Conservation (phyloP, 2,888 invertebrate genomes). For the Biston stratarius region DNA sequence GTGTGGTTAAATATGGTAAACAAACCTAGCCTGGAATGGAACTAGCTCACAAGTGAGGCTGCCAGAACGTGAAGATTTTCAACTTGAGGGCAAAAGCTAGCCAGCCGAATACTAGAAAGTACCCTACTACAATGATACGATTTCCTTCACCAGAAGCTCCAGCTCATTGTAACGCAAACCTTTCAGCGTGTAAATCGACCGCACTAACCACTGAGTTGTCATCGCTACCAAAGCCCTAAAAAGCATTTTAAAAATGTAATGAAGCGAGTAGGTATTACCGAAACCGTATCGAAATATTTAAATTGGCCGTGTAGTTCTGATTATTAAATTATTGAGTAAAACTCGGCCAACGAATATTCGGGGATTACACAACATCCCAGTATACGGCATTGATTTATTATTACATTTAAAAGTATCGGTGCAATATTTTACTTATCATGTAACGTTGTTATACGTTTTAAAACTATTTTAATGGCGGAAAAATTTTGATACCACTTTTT, state of each 20-base stretch:
- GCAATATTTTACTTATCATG: background rate
- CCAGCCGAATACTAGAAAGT: too few relatives aligned
- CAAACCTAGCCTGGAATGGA: too few relatives aligned
- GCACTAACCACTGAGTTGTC: too few relatives aligned
- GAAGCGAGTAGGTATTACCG: conserved; percentile 1
- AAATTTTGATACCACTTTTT: background rate
- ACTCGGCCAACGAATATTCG: conserved; percentile 26
- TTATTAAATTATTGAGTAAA: conserved; percentile 23
- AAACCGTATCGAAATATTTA: conserved; percentile 25
- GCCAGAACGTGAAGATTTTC: too few relatives aligned
- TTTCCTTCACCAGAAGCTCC: too few relatives aligned
- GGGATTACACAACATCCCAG: conserved; percentile 19
- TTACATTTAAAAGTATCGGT: background rate
- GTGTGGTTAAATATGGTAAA: too few relatives aligned
- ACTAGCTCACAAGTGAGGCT: too few relatives aligned
- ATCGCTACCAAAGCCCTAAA: background rate
- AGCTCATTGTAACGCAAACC: too few relatives aligned
- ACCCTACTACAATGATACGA: too few relatives aligned
- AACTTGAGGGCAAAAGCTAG: too few relatives aligned
- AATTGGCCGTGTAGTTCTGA: conserved; percentile 25
- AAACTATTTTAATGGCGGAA: background rate
- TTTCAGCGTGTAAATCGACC: too few relatives aligned
- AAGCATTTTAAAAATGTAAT: conserved; percentile 41
- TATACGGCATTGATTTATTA: conserved; percentile 42
- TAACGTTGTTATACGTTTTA: too few relatives aligned